Evolutionary conservation across 1,140 invertebrate species (phyloP).

Genomic region (Pantala flavescens): DNA sequence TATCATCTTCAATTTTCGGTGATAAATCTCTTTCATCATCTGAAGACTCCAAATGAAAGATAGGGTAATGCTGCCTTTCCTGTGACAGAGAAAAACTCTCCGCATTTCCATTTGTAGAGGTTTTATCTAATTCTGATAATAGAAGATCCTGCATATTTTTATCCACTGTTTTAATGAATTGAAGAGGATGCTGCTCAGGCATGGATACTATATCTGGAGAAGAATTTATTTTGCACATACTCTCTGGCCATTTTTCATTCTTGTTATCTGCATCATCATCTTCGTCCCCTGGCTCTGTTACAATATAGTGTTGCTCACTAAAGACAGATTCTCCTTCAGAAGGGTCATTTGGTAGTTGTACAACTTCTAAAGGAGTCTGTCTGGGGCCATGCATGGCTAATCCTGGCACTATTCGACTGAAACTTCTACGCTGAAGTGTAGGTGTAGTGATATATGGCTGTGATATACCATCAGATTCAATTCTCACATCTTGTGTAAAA

Average conservation of each 20-base stretch:
- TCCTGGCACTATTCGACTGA: constrained; percentile 13
- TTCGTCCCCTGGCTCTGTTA: constrained; percentile 20
- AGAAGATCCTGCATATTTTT: neutral
- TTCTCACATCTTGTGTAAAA: neutral
- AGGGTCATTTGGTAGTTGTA: constrained; percentile 13
- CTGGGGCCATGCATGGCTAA: constrained; percentile 13
- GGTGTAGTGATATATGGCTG: constrained; percentile 15
- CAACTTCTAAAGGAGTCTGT: constrained; percentile 19
- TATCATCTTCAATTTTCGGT: neutral
- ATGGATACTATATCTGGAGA: constrained; percentile 19
- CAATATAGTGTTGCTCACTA: constrained; percentile 17
- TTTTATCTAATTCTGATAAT: neutral
- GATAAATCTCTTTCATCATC: constrained; percentile 26
- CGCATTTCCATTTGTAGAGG: neutral
- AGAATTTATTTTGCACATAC: constrained; percentile 16
- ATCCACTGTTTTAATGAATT: neutral
- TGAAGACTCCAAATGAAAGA: constrained; percentile 34
- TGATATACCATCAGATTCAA: neutral
- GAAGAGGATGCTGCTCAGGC: neutral
- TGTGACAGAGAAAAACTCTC: neutral
- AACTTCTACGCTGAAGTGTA: constrained; percentile 14
- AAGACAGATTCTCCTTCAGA: constrained; percentile 5
- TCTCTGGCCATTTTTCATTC: neutral
- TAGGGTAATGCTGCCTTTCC: constrained; percentile 19
- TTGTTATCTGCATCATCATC: constrained; percentile 2